These are phyloP conservation scores for Temnothorax longispinosus DNA, from an alignment of 1,140 invertebrate genomes.

Conservation along the genomic window DNA sequence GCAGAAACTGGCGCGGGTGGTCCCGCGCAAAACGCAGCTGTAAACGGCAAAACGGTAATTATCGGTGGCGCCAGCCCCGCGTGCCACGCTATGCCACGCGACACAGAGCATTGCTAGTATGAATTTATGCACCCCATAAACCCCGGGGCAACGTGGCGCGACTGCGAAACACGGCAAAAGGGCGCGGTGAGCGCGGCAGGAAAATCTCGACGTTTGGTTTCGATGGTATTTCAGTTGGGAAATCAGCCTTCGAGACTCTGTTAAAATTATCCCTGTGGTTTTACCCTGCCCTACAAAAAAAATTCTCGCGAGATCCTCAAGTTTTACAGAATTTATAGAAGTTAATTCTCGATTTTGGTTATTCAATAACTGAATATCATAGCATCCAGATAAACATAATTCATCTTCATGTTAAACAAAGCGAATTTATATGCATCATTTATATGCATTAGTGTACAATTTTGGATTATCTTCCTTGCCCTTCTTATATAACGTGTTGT, in stretches of 20 bases:
- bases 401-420: not conserved
- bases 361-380: not conserved
- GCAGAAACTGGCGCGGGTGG: not conserved
- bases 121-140: slow-evolving; percentile 38
- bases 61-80: slow-evolving; percentile 38
- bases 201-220: slow-evolving; percentile 14
- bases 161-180: slow-evolving; percentile 17
- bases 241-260: not conserved
- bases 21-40: slow-evolving; percentile 14
- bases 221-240: not conserved
- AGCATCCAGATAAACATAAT: not conserved
- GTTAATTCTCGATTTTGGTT: not conserved
- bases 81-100: slow-evolving; percentile 12
- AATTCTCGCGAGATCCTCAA: not conserved
- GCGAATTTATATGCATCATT: not conserved
- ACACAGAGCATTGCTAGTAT: not conserved
- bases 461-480: not conserved
- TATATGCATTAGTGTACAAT: not conserved
- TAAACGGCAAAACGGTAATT: slow-evolving; percentile 50
- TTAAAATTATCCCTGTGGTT: not conserved
- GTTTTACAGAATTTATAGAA: not conserved
- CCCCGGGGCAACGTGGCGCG: slow-evolving; percentile 30
- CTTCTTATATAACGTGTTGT: not conserved
- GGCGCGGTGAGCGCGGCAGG: not conserved
- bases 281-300: not conserved